phyloP scores from a whole-genome alignment of 1,140 invertebrate genomes.

The Nasonia vitripennis region DNA sequence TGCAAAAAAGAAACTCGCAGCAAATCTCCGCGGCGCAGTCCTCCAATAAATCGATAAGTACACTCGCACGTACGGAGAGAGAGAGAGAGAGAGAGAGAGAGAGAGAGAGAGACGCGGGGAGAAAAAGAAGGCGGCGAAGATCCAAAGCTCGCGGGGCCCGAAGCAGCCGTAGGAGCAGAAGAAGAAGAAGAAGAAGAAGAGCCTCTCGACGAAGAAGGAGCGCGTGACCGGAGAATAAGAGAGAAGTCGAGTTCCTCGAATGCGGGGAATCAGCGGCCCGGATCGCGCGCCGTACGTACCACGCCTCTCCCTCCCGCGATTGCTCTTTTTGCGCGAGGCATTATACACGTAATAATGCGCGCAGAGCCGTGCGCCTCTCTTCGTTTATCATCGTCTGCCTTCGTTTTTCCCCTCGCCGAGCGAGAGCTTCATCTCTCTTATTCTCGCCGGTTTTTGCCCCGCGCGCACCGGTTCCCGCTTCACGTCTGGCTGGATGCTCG shows the following conservation, averaged over 20 bases:
- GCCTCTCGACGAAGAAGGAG: constrained; percentile 1
- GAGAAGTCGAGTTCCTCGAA: constrained; percentile 42
- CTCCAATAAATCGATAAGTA: constrained; percentile 9
- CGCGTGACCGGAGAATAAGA: constrained; percentile 33
- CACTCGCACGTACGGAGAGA: not conserved
- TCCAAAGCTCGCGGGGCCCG: constrained; percentile 16
- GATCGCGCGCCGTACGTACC: not conserved
- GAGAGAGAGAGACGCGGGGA: not conserved
- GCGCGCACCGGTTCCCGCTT: not conserved
- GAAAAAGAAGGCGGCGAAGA: constrained; percentile 27
- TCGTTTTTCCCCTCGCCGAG: not conserved
- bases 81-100: not conserved
- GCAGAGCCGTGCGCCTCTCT: constrained; percentile 7
- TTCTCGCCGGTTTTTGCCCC: constrained; percentile 31
- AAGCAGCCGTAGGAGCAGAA: constrained; percentile 34
- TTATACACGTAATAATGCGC: constrained; percentile 52
- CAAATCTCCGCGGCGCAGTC: not conserved
- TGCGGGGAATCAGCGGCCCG: constrained; percentile 34
- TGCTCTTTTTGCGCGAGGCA: constrained; percentile 34
- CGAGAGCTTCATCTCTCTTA: constrained; percentile 18
- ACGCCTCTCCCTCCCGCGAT: constrained; percentile 28
- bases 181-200: constrained; percentile 3
- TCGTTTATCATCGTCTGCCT: constrained; percentile 35
- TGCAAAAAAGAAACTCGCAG: not conserved
- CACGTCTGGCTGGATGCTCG: not conserved